Evolutionary conservation across 2,888 invertebrate species (phyloP), one percentile per base, ranked within the genome.

Genomic region (Trimorus sp.): DNA sequence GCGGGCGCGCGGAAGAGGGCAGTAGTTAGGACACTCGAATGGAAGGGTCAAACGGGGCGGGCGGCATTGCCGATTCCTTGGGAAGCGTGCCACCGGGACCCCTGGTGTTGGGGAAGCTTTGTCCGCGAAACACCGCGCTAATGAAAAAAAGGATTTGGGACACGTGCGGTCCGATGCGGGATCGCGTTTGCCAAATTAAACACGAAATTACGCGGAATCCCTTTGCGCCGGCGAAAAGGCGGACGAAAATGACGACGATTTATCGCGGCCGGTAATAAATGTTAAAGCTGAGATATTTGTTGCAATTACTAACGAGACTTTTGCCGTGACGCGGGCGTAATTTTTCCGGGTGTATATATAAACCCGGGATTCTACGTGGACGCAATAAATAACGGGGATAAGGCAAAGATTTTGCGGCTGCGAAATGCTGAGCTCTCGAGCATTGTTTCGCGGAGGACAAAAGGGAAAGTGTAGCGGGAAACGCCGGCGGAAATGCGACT

Each of bases 71-170:
- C 42, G 48, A 56, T 51, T 73, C 63, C 73, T 51, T 51, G 12
- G 38, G 48, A 48, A 48, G 48, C n/a, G n/a, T n/a, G n/a, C 48
- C 48, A n/a, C 48, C 26, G 62, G 48, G 60, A 69, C 77, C 82
- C 81, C 62, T 70, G 60, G 58, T 70, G 42, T 66, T 38, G 38
- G 60, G 62, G 73, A 76, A 62, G 59, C 75, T 49, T 76, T 80
- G 71, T 80, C 60, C 70, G 12, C 38, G 16, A 62, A 59, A 74
- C 78, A 81, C 76, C 59, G 69, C 62, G 66, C 0, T 68, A 65
- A 75, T 69, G 53, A 65, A 65, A 68, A 75, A 79, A 71, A 49
- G 81, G 68, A 79, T 79, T 82, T 79, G 12, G 42, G 53, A 68
- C 75, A 77, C 82, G 77, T 78, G 82, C 70, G 40, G 40, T 26